These are phyloP conservation scores for Alauda arvensis DNA, from an alignment of 2,797 vertebrate species.

Conservation along the genomic window DNA sequence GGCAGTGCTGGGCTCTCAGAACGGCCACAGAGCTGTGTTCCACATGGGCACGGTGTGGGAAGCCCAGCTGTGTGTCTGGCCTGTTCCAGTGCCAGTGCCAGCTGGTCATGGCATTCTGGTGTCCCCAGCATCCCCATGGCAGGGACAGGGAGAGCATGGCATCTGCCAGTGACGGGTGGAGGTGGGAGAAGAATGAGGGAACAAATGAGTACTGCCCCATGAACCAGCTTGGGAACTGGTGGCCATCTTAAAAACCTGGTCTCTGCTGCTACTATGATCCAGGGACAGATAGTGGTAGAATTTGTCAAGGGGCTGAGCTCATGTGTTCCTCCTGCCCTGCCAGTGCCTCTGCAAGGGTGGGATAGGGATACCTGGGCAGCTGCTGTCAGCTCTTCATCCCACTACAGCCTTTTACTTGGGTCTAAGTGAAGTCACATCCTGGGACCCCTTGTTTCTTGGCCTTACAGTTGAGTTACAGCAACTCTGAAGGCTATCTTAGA, in stretches of 20 bases:
- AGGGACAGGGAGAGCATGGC: background rate
- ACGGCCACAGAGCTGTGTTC: accelerated
- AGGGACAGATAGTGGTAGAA: accelerated
- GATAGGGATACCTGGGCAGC: background rate
- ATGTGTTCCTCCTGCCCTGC: accelerated
- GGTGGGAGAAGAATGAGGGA: background rate
- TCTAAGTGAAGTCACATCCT: accelerated
- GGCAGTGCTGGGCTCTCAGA: accelerated
- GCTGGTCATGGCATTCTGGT: background rate
- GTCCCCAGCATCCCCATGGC: background rate
- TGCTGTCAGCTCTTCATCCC: background rate
- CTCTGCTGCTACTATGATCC: background rate
- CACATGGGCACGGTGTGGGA: accelerated
- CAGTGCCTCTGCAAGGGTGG: background rate
- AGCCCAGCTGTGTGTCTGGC: background rate
- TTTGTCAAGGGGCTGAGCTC: background rate
- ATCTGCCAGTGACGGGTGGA: background rate
- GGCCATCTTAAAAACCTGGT: background rate
- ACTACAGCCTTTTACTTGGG: background rate
- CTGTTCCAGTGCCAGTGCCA: accelerated
- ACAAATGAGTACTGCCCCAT: accelerated
- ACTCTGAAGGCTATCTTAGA: background rate
- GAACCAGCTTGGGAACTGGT: background rate
- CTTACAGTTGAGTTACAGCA: background rate
- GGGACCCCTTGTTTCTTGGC: background rate